A percentile compares a stretch with the other conserved stretches of the same genome.
These are phyloP conservation scores for Diabrotica virgifera DNA, from an alignment of 1,140 invertebrate species.

Conservation along the genomic window DNA sequence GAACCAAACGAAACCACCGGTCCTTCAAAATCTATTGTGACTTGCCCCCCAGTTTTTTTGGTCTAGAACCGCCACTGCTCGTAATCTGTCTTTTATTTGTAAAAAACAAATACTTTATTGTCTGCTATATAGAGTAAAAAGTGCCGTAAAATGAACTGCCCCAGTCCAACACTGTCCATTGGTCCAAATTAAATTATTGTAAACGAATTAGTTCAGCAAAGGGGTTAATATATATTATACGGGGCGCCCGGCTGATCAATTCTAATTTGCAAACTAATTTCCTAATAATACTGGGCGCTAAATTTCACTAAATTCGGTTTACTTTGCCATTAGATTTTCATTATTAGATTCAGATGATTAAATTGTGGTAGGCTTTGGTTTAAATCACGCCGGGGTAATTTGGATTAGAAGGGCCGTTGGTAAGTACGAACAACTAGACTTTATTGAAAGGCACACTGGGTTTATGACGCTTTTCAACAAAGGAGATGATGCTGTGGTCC, in stretches of 20 bases:
- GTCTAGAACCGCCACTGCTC: too few relatives aligned
- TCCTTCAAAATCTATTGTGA: too few relatives aligned
- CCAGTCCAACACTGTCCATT: background rate
- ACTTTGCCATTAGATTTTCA: slow-evolving; percentile 12
- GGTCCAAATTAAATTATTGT: slow-evolving; percentile 22
- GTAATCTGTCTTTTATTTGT: too few relatives aligned
- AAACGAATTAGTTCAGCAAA: slow-evolving; percentile 18
- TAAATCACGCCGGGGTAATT: background rate
- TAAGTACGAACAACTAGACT: background rate
- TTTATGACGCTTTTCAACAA: too few relatives aligned
- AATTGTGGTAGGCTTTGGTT: background rate
- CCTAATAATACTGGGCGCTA: slow-evolving; percentile 6
- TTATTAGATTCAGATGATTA: background rate
- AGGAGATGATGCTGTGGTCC: too few relatives aligned
- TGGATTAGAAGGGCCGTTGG: background rate
- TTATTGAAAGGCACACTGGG: too few relatives aligned
- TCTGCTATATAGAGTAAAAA: too few relatives aligned
- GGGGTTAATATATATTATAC: slow-evolving; percentile 12
- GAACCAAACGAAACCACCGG: too few relatives aligned
- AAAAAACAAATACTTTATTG: too few relatives aligned
- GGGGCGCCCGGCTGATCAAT: slow-evolving; percentile 6
- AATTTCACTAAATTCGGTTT: slow-evolving; percentile 9
- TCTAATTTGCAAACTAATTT: slow-evolving; percentile 19
- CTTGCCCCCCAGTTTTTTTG: too few relatives aligned
- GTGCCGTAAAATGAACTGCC: too few relatives aligned